phyloP scores from a whole-genome alignment of 2,888 invertebrate genomes.

The Schrankia costaestrigalis region DNA sequence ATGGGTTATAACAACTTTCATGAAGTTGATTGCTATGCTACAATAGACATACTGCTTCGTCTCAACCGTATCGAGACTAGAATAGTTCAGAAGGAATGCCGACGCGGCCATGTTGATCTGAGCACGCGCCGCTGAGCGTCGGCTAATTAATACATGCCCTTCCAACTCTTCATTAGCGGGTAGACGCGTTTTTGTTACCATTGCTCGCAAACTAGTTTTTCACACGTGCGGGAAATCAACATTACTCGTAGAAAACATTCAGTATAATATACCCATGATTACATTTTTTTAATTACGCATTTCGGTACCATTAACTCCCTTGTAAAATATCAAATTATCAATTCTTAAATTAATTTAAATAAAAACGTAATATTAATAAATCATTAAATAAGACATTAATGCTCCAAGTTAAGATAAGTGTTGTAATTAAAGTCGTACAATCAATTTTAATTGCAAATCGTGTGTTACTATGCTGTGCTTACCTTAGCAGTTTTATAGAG shows the following conservation, averaged over 20 bases:
- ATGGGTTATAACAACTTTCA: too few species aligned
- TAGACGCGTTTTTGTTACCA: slow-evolving; percentile 62
- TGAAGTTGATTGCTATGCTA: slow-evolving; percentile 23
- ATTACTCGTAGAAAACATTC: slow-evolving; percentile 6
- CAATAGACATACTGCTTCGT: slow-evolving; percentile 22
- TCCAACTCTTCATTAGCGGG: slow-evolving; percentile 65
- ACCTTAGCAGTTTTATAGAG: too few species aligned
- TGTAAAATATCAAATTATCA: slow-evolving; percentile 7
- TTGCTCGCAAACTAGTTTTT: slow-evolving; percentile 30
- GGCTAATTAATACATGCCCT: slow-evolving; percentile 67
- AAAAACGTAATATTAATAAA: slow-evolving; percentile 24
- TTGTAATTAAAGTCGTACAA: slow-evolving; percentile 28
- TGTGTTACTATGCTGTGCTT: slow-evolving; percentile 2
- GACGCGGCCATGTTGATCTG: slow-evolving; percentile 36
- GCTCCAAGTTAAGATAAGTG: slow-evolving; percentile 10
- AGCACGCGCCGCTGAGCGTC: slow-evolving; percentile 64
- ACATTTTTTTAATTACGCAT: too few species aligned
- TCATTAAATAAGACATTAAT: slow-evolving; percentile 24
- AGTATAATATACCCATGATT: too few species aligned
- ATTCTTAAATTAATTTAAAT: slow-evolving; percentile 13
- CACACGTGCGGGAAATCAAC: slow-evolving; percentile 12
- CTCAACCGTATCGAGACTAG: slow-evolving; percentile 37
- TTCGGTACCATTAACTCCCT: slow-evolving; percentile 13
- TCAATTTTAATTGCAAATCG: slow-evolving; percentile 26
- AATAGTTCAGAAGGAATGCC: slow-evolving; percentile 37